Percentiles rank a stretch among this genome's conserved stretches.
These are phyloP conservation scores for Crotalus helleri DNA, from an alignment of 2,113 vertebrate genomes.

Conservation along the genomic window DNA sequence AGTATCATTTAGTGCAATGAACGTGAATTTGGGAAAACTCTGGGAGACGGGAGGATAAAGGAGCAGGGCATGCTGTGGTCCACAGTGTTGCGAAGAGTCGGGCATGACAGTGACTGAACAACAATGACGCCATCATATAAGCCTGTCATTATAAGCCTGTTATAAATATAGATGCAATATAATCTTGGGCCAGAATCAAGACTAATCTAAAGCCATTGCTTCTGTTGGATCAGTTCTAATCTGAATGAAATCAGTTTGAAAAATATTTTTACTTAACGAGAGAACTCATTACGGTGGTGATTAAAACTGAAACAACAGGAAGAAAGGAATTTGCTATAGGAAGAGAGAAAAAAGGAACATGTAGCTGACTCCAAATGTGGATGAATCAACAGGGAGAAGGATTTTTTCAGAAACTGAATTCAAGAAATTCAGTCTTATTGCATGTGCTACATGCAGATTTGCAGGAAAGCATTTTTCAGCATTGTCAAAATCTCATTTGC, in stretches of 20 bases:
- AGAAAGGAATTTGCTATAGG: not conserved
- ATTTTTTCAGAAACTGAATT: not conserved
- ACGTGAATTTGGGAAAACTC: not conserved
- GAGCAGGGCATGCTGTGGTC: not conserved
- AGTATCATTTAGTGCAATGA: not conserved
- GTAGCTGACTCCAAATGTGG: not conserved
- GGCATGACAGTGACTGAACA: not conserved
- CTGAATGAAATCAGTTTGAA: not conserved
- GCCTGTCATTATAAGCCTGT: not conserved
- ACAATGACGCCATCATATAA: not conserved
- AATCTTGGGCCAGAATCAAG: not conserved
- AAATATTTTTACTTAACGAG: not conserved
- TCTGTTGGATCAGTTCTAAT: not conserved
- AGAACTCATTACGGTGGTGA: not conserved
- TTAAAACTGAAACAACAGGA: not conserved
- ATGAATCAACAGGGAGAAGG: not conserved
- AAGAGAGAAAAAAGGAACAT: not conserved
- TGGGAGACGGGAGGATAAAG: not conserved
- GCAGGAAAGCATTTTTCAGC: not conserved
- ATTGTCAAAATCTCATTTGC: not conserved
- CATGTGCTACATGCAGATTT: not conserved
- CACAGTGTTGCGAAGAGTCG: not conserved
- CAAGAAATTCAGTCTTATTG: not conserved
- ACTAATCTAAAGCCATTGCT: not conserved
- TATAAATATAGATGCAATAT: not conserved